A percentile compares a stretch with the other conserved stretches of the same genome.
These are phyloP conservation scores for zebrafish (Danio rerio) DNA, from an alignment of 2,113 vertebrate genomes.

Conservation along the genomic window GRCz12tu NC_133189.1:20033501-20034000, in stretches of 20 bases:
- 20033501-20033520: slow-evolving; percentile 25
- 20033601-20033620: slow-evolving; percentile 3
- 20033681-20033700: not conserved
- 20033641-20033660: slow-evolving; percentile 20
- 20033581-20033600: slow-evolving; percentile 39
- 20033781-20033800: not conserved
- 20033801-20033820: not conserved
- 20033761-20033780: not conserved
- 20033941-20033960: too few species aligned
- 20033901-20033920: too few species aligned
- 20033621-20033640: slow-evolving; percentile 1
- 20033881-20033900: too few species aligned
- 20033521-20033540: slow-evolving; percentile 35
- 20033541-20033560: slow-evolving; percentile 56
- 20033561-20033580: slow-evolving; percentile 26
- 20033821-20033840: not conserved
- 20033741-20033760: not conserved
- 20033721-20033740: not conserved
- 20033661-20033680: slow-evolving; percentile 6
- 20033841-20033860: too few species aligned
- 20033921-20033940: too few species aligned
- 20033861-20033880: too few species aligned
- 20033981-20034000: too few species aligned
- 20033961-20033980: too few species aligned
- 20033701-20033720: not conserved